A percentile compares a stretch with the other conserved stretches of the same genome.
Evolutionary conservation across 1,140 invertebrate genomes (phyloP).

Genomic region (Gonatopus flavifemur): DNA sequence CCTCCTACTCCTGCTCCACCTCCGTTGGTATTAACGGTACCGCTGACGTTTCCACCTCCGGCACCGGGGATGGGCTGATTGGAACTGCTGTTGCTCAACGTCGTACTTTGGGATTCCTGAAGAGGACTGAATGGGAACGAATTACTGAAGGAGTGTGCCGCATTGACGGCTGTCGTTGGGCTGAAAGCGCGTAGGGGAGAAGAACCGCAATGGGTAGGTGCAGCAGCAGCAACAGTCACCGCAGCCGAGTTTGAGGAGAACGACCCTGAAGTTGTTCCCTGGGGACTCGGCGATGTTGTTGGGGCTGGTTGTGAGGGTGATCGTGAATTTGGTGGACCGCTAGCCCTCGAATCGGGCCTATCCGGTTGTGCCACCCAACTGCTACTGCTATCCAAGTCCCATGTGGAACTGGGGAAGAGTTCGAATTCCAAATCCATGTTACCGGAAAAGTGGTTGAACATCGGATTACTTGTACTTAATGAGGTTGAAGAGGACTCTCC

Average conservation of each 20-base stretch:
- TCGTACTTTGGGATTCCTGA: constrained; percentile 51
- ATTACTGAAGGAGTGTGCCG: constrained; percentile 55
- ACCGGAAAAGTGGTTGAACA: constrained; percentile 51
- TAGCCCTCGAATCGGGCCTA: constrained; percentile 64
- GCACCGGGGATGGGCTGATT: constrained; percentile 8
- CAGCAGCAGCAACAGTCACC: no score
- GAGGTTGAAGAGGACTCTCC: constrained; percentile 35
- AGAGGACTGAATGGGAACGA: constrained; percentile 64
- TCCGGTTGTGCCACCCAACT: constrained; percentile 43
- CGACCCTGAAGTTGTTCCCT: constrained; percentile 21
- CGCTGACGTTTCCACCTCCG: constrained; percentile 17
- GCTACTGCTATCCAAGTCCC: constrained; percentile 54
- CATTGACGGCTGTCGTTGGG: constrained; percentile 42
- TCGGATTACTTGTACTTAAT: constrained; percentile 38
- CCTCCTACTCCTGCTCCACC: no score
- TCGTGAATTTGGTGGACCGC: constrained; percentile 57
- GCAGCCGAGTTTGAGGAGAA: constrained; percentile 36
- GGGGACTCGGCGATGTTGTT: constrained; percentile 45
- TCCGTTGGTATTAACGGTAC: constrained; percentile 18
- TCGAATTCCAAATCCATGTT: constrained; percentile 66
- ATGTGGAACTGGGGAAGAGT: constrained; percentile 60
- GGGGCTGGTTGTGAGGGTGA: constrained; percentile 57
- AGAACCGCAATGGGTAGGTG: constrained; percentile 50
- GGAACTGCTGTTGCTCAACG: constrained; percentile 34
- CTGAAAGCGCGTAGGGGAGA: constrained; percentile 51